Conservation (phyloP, 2,888 invertebrate species). For the Acholoe squamosa region DNA sequence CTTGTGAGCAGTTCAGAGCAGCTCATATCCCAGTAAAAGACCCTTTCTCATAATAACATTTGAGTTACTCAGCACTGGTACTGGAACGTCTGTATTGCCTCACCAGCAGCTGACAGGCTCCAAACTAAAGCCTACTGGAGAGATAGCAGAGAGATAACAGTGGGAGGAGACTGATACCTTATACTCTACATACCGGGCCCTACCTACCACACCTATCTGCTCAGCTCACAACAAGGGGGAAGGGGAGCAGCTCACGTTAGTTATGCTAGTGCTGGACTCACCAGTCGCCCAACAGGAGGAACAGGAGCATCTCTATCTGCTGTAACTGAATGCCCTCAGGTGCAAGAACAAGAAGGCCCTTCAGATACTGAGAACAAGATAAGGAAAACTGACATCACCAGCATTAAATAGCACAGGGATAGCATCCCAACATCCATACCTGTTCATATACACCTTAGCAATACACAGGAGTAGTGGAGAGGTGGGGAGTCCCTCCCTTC, state of each 20-base stretch:
- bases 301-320: neutral
- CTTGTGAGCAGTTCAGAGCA: neutral
- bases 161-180: neutral
- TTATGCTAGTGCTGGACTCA: neutral
- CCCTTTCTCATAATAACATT: neutral
- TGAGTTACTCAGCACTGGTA: too few species aligned
- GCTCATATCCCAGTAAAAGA: neutral
- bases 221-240: neutral
- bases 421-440: too few species aligned
- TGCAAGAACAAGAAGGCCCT: neutral
- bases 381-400: too few species aligned
- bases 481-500: too few species aligned
- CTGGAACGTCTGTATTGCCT: too few species aligned
- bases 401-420: too few species aligned
- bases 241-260: neutral
- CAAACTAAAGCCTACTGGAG: neutral
- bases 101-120: too few species aligned
- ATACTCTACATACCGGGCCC: neutral
- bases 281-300: neutral
- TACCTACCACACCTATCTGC: neutral
- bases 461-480: too few species aligned
- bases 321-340: neutral
- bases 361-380: too few species aligned
- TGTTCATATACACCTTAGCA: too few species aligned
- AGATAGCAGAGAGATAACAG: slow-evolving; percentile 12